Percentiles rank a stretch among this genome's conserved stretches.
Conservation (phyloP, 1,140 invertebrate species). For the Lysiphlebus fabarum region DNA sequence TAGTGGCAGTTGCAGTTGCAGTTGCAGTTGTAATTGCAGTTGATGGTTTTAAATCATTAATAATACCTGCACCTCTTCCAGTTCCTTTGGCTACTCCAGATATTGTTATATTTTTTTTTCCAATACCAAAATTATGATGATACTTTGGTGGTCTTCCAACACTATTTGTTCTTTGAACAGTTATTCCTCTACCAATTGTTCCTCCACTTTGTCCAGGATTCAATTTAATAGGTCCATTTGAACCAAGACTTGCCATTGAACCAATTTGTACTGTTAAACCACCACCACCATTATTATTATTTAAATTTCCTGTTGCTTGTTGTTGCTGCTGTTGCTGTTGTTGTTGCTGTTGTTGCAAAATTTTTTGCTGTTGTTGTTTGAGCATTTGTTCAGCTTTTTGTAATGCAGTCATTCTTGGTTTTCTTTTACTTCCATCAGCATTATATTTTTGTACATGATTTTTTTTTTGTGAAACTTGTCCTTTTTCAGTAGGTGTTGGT, state of each 20-base stretch:
- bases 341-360: neutral
- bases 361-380: neutral
- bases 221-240: slow-evolving; percentile 50
- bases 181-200: slow-evolving; percentile 7
- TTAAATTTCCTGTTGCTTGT: neutral
- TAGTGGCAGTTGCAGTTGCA: too few relatives aligned
- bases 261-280: slow-evolving; percentile 56
- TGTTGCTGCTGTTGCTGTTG: too few relatives aligned
- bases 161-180: slow-evolving; percentile 33
- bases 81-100: too few relatives aligned
- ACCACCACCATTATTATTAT: slow-evolving; percentile 34
- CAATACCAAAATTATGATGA: too few relatives aligned
- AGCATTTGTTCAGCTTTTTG: neutral
- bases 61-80: too few relatives aligned
- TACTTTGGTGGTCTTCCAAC: slow-evolving; percentile 32
- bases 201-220: slow-evolving; percentile 30
- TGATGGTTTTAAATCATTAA: too few relatives aligned
- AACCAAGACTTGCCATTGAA: slow-evolving; percentile 50
- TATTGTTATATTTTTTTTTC: too few relatives aligned
- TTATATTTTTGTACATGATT: neutral
- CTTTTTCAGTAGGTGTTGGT: slow-evolving; percentile 30
- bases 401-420: neutral
- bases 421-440: neutral
- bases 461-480: neutral
- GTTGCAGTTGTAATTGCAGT: too few relatives aligned